These are phyloP conservation scores for Barbus barbus DNA, from an alignment of 2,113 vertebrate species.

Conservation along the genomic window DNA sequence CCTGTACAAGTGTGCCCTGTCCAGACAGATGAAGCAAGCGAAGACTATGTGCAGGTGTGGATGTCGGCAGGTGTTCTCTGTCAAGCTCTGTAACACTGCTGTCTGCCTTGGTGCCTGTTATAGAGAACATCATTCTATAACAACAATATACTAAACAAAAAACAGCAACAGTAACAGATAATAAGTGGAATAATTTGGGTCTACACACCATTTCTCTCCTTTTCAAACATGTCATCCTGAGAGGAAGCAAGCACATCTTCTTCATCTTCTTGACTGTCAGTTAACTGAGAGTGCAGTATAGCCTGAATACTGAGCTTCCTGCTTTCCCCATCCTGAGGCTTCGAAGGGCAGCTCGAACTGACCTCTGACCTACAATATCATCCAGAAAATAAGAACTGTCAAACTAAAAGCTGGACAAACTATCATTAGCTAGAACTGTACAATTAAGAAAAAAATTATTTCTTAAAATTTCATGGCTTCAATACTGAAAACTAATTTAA, in stretches of 20 bases:
- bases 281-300: conserved; percentile 65
- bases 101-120: conserved; percentile 68
- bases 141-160: neutral
- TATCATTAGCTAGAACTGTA: neutral
- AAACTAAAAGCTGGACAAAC: neutral
- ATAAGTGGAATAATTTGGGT: neutral
- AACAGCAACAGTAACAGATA: neutral
- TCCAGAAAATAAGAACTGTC: neutral
- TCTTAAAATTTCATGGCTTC: no score
- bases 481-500: neutral
- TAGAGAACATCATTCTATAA: neutral
- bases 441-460: no score
- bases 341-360: conserved; percentile 73
- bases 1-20: conserved; percentile 78
- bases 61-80: conserved; percentile 62
- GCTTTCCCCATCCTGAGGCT: conserved; percentile 57
- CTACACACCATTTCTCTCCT: conserved; percentile 55
- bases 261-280: conserved; percentile 63
- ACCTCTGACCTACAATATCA: conserved; percentile 66
- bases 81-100: conserved; percentile 74
- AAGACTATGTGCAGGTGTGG: conserved; percentile 82
- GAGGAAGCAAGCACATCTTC: conserved; percentile 79
- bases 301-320: conserved; percentile 63
- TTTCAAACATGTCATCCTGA: conserved; percentile 89
- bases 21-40: conserved; percentile 89